These are phyloP conservation scores for Antrozous pallidus DNA, from an alignment of 2,797 vertebrate species.

Conservation along the genomic window DNA sequence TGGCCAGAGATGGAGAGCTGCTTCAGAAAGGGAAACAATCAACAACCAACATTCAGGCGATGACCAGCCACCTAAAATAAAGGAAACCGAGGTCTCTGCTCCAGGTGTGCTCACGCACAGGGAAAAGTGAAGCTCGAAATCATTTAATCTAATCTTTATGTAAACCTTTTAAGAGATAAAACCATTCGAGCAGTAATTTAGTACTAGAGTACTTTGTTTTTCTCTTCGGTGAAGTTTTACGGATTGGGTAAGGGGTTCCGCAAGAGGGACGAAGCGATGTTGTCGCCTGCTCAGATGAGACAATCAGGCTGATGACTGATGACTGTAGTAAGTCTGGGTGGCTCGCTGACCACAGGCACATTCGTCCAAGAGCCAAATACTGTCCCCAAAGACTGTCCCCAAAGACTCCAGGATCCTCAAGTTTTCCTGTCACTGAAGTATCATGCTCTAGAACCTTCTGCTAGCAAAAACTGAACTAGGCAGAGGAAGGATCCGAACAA, in stretches of 20 bases:
- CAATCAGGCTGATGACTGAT: background rate
- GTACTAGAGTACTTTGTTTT: slow-evolving; percentile 52
- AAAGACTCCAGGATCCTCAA: background rate
- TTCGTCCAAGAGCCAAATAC: background rate
- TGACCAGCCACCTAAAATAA: slow-evolving; percentile 24
- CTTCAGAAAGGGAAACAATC: background rate
- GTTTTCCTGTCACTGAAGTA: background rate
- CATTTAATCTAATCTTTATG: slow-evolving; percentile 68
- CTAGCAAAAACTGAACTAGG: background rate
- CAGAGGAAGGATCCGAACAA: background rate
- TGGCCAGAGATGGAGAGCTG: background rate
- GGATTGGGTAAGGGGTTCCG: slow-evolving; percentile 53
- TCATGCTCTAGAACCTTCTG: background rate
- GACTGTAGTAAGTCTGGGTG: background rate
- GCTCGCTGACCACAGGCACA: background rate
- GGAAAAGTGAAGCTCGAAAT: slow-evolving; percentile 59
- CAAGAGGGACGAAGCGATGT: background rate
- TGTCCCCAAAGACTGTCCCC: background rate
- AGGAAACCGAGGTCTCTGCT: background rate
- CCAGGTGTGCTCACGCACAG: background rate
- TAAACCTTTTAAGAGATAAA: slow-evolving; percentile 70
- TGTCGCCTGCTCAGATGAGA: background rate
- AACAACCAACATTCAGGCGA: background rate
- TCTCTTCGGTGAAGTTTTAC: slow-evolving; percentile 53
- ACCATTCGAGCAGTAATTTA: slow-evolving; percentile 57